Evolutionary conservation across 2,888 invertebrate genomes (phyloP).

Genomic region (Drosophila nr. medialis): DNA sequence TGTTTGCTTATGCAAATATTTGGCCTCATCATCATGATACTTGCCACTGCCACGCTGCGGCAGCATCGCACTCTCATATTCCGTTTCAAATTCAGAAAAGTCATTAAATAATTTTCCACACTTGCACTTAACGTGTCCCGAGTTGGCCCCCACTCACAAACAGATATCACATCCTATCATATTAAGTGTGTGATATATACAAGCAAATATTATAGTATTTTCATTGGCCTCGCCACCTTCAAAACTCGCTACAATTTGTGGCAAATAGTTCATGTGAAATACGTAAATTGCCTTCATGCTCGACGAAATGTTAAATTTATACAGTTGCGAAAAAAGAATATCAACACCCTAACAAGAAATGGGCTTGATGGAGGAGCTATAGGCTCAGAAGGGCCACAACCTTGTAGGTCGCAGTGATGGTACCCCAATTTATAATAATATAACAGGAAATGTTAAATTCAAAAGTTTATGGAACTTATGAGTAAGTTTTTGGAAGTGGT

Average conservation of each 20-base stretch:
- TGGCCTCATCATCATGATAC: conserved; percentile 61
- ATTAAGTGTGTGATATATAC: conserved; percentile 11
- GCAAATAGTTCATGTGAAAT: conserved; percentile 46
- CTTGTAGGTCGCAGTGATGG: no score
- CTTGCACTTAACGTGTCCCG: conserved; percentile 68
- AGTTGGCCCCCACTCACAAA: conserved; percentile 28
- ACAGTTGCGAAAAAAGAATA: background rate
- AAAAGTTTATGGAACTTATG: background rate
- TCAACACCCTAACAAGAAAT: background rate
- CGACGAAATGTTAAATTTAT: conserved; percentile 31
- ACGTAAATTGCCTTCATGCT: conserved; percentile 48
- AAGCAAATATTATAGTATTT: conserved; percentile 57
- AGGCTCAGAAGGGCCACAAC: no score
- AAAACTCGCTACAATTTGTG: conserved; percentile 11
- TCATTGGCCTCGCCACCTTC: conserved; percentile 7
- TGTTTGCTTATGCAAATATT: conserved; percentile 76
- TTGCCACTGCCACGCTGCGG: conserved; percentile 26
- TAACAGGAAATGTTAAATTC: background rate
- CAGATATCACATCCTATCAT: conserved; percentile 32
- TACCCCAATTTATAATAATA: no score
- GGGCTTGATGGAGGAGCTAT: no score
- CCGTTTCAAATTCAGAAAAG: conserved; percentile 80
- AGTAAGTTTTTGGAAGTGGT: background rate
- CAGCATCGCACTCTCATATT: conserved; percentile 75
- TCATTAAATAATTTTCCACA: conserved; percentile 82